Base-by-base conservation (phyloP, 2,888 invertebrate genomes). In the Drosophila atripex region DNA sequence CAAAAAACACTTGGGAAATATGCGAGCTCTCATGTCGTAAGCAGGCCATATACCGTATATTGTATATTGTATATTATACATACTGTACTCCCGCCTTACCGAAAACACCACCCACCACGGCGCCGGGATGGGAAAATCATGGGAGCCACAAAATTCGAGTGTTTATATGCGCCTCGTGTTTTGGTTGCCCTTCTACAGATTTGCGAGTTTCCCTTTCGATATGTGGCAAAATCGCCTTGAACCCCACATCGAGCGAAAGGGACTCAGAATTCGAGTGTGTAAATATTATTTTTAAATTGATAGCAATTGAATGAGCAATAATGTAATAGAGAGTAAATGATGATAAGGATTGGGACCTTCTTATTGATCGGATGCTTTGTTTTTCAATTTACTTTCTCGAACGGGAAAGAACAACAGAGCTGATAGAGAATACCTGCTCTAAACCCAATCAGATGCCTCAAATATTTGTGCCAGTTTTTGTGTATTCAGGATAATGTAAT, bases 231-330 rank as follows among this genome's bases (percentile, higher is more conserved):
- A 56, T 69, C 59, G 59, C 59, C 71, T 52, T 25, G 65, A 46
- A 45, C 52, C 52, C 64, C 61, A 6, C 11, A 8, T 11, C 39
- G 38, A 43, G 49, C 35, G 39, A 53, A 64, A 55, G 71, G 71
- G 61, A 72, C 57, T 61, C 46, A 23, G 47, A 66, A 72, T 80
- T 49, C 46, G 70, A 69, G 74, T 73, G 77, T 73, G 75, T 75
- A 82, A 82, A 87, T 82, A 87, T 80, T 82, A 69, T 78, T 85
- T 73, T 71, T 65, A 82, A 82, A 82, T 87, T 87, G 88, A 77
- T 79, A 78, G 70, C 86, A 78, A 77, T 77, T 78, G 69, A 75
- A 76, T 78, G 71, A 77, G 70, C 82, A 78, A 77, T 78, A 80
- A 77, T 50, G 63, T 72, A 79, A 86, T 74, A 71, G 55, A 56